Conservation (phyloP, 2,888 invertebrate species). For the Apodemia mormo region DNA sequence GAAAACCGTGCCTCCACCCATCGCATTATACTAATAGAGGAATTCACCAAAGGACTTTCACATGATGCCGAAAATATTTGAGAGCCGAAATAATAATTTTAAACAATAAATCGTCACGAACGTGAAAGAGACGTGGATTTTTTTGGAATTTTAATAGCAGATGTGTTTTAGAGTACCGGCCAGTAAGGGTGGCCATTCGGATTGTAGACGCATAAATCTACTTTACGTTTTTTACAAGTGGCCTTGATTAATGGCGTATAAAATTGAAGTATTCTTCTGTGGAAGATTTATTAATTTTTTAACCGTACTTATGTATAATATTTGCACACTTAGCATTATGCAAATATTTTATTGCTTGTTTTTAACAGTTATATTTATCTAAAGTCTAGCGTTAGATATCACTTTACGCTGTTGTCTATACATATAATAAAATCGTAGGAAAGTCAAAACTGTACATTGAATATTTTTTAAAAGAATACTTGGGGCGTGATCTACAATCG, state of each 20-base stretch:
- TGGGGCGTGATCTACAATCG: too few species aligned
- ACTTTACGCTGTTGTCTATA: too few species aligned
- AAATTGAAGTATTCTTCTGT: conserved; percentile 66
- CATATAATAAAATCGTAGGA: too few species aligned
- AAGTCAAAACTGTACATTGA: too few species aligned
- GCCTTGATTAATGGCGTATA: conserved; percentile 75
- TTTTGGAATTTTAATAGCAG: conserved; percentile 75
- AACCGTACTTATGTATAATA: conserved; percentile 33
- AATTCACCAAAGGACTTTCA: conserved; percentile 59
- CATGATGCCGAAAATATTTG: conserved; percentile 64
- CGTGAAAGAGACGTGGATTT: conserved; percentile 69
- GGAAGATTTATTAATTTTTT: conserved; percentile 58
- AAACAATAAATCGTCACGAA: conserved; percentile 74
- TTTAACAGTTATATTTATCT: neutral
- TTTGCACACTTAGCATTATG: neutral
- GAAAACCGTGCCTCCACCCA: conserved; percentile 80
- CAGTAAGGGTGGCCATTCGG: conserved; percentile 51
- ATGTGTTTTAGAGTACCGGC: conserved; percentile 72
- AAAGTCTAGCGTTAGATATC: neutral
- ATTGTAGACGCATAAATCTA: conserved; percentile 73
- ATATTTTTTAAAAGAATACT: too few species aligned
- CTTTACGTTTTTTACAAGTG: conserved; percentile 68
- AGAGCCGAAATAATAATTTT: conserved; percentile 70
- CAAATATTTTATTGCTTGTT: neutral
- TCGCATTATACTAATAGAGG: conserved; percentile 82